Conservation (phyloP, 2,113 vertebrate species). For the Hemicordylus capensis region DNA sequence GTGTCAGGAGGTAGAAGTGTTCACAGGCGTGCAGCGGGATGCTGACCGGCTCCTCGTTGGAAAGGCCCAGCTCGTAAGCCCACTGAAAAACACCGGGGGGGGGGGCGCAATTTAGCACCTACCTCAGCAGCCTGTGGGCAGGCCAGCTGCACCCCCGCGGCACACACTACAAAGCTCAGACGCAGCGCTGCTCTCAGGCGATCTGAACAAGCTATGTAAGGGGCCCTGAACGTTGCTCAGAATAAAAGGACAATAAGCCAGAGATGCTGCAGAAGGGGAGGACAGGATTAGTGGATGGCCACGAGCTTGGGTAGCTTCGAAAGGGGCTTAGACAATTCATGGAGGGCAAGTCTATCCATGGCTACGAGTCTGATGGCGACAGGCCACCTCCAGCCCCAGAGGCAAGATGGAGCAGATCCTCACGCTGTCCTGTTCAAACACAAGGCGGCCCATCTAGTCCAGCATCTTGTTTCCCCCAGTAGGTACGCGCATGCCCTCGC, state of each 20-base stretch:
- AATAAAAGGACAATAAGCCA: background rate
- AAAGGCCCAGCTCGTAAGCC: conserved; percentile 96
- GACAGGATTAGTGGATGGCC: too few species aligned
- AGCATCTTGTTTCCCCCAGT: too few species aligned
- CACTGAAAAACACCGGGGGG: conserved; percentile 83
- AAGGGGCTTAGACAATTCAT: too few species aligned
- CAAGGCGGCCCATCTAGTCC: too few species aligned
- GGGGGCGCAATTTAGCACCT: conserved; percentile 20
- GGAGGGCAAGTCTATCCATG: too few species aligned
- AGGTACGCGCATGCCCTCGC: too few species aligned
- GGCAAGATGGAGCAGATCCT: too few species aligned
- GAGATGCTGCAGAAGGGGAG: background rate
- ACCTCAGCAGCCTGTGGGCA: too few species aligned
- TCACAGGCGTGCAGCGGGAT: conserved; percentile 96
- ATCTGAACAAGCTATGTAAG: background rate
- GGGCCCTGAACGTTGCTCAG: background rate
- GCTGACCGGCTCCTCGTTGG: conserved; percentile 88
- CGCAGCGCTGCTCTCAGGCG: background rate
- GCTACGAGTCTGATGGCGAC: too few species aligned
- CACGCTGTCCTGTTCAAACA: too few species aligned
- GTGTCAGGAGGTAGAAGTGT: conserved; percentile 97
- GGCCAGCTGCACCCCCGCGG: rapidly evolving
- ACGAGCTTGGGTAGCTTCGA: too few species aligned
- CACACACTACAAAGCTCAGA: background rate
- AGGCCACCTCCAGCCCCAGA: too few species aligned